These are phyloP conservation scores for Cydia amplana DNA, from an alignment of 1,140 invertebrate species.

Conservation along the genomic window DNA sequence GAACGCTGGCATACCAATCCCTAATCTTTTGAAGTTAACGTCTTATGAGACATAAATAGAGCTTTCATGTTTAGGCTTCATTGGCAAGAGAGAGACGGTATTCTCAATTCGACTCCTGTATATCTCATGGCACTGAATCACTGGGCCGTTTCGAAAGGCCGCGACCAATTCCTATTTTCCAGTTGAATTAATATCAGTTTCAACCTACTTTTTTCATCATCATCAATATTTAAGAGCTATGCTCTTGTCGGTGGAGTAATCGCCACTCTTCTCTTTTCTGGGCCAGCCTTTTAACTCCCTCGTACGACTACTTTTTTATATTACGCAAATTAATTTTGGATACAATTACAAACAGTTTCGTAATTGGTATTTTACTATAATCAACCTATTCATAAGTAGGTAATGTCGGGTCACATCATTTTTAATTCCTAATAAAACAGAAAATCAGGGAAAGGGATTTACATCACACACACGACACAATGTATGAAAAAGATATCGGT, in stretches of 20 bases:
- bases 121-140: slow-evolving; percentile 4
- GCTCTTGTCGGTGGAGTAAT: too few relatives aligned
- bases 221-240: too few relatives aligned
- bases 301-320: too few relatives aligned
- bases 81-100: slow-evolving; percentile 15
- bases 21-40: neutral
- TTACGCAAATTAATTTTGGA: slow-evolving; percentile 5
- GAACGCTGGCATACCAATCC: slow-evolving; percentile 27
- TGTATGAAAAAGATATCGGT: too few relatives aligned
- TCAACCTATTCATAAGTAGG: too few relatives aligned
- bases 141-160: slow-evolving; percentile 7
- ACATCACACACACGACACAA: too few relatives aligned
- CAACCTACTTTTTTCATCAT: too few relatives aligned
- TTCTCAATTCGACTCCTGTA: neutral
- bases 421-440: too few relatives aligned
- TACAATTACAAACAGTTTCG: slow-evolving; percentile 14
- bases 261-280: too few relatives aligned
- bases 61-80: neutral
- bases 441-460: too few relatives aligned
- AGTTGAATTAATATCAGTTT: slow-evolving; percentile 37
- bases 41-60: neutral
- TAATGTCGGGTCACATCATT: too few relatives aligned
- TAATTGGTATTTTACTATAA: neutral
- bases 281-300: too few relatives aligned
- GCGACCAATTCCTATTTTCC: slow-evolving; percentile 44